phyloP scores from a whole-genome alignment of 2,797 vertebrate species.

The Choloepus didactylus region DNA sequence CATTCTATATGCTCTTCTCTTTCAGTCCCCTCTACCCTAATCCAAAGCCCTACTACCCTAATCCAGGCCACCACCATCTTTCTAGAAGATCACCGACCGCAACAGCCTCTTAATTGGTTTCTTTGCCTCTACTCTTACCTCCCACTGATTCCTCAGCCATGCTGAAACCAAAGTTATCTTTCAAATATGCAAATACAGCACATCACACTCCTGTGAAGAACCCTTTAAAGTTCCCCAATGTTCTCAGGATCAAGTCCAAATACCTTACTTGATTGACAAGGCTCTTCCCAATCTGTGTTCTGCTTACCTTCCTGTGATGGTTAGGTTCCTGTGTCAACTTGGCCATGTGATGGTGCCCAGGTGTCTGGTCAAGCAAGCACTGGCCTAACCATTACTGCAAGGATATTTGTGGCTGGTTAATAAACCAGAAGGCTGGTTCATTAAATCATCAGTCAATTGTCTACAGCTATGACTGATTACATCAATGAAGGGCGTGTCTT shows the following conservation, averaged over 20 bases:
- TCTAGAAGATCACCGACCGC: not conserved
- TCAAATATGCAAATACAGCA: not conserved
- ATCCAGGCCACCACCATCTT: not conserved
- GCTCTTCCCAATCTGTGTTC: not conserved
- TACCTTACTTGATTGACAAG: accelerated
- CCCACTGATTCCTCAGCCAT: not conserved
- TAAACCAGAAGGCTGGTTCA: too few relatives aligned
- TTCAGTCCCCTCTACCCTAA: not conserved
- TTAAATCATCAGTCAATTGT: too few relatives aligned
- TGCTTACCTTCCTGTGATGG: not conserved
- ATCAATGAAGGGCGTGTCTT: too few relatives aligned
- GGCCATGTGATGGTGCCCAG: too few relatives aligned
- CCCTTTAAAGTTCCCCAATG: not conserved
- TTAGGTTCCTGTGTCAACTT: too few relatives aligned
- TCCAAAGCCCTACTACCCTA: too few relatives aligned
- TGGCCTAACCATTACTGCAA: too few relatives aligned
- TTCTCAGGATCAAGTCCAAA: not conserved
- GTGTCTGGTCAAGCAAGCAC: too few relatives aligned
- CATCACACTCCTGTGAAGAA: not conserved
- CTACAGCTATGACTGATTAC: too few relatives aligned
- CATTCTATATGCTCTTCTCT: not conserved
- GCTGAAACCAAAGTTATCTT: constrained; percentile 24
- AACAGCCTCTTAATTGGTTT: not conserved
- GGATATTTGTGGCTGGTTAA: too few relatives aligned
- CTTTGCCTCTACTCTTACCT: not conserved